Evolutionary conservation across 2,113 vertebrate species (phyloP).

Genomic region (Heliornis fulica): DNA sequence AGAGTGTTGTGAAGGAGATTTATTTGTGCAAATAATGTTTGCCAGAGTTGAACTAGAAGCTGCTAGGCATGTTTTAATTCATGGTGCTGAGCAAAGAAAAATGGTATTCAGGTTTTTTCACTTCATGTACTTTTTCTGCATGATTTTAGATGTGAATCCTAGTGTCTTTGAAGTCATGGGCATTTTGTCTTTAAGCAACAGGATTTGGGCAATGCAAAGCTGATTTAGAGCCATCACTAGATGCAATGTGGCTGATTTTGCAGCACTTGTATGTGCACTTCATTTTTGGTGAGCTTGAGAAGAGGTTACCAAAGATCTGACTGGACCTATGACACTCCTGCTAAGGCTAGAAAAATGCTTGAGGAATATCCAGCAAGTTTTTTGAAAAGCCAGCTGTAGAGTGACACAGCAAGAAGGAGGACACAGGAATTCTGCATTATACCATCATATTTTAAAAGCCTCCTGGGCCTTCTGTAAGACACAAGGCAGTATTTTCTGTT

Average conservation of each 20-base stretch:
- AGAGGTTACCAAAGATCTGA: not conserved
- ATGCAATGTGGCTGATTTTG: accelerated
- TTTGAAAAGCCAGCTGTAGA: not conserved
- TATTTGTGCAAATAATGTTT: not conserved
- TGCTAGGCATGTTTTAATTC: not conserved
- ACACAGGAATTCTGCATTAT: not conserved
- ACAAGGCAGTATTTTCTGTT: not conserved
- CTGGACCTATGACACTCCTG: not conserved
- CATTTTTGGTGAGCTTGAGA: not conserved
- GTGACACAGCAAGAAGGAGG: not conserved
- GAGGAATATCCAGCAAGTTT: not conserved
- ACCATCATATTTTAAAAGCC: not conserved
- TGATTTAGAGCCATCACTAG: not conserved
- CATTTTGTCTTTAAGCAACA: not conserved
- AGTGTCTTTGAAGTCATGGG: not conserved
- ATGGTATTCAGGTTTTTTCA: not conserved
- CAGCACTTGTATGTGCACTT: accelerated
- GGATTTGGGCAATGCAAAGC: not conserved
- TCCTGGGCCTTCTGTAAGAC: not conserved
- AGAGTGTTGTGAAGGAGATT: not conserved
- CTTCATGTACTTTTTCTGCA: not conserved
- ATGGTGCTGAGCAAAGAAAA: not conserved
- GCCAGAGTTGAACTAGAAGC: not conserved
- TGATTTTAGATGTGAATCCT: not conserved
- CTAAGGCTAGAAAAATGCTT: not conserved